Evolutionary conservation across 2,113 vertebrate species (phyloP).

Genomic region (Phylloscopus trochiloides): DNA sequence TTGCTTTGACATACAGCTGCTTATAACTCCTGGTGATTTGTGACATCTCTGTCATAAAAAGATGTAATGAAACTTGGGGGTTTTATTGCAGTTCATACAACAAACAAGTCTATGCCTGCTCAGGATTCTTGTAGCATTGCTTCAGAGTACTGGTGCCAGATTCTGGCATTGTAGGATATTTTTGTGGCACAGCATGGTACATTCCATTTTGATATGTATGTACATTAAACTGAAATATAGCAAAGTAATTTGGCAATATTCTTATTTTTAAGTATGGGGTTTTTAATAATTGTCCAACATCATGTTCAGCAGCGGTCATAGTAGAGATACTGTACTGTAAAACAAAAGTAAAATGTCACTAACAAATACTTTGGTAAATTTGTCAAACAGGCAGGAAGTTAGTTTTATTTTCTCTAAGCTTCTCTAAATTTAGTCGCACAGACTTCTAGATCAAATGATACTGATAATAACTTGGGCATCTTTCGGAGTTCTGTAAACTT

Average conservation of each 20-base stretch:
- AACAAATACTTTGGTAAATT: not conserved
- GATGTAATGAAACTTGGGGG: not conserved
- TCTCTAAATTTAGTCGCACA: not conserved
- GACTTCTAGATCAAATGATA: not conserved
- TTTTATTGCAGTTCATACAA: not conserved
- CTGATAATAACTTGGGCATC: not conserved
- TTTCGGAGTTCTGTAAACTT: not conserved
- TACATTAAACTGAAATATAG: not conserved
- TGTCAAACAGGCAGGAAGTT: not conserved
- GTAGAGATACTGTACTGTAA: not conserved
- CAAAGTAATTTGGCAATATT: not conserved
- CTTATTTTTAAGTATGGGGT: not conserved
- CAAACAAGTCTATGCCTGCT: not conserved
- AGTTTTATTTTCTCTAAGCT: not conserved
- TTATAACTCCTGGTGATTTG: not conserved
- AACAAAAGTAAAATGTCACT: not conserved
- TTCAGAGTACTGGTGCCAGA: not conserved
- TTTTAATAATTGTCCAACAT: not conserved
- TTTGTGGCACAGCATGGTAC: not conserved
- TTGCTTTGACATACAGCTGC: not conserved
- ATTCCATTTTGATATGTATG: not conserved
- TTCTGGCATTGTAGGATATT: not conserved
- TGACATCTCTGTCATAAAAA: not conserved
- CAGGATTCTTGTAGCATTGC: not conserved
- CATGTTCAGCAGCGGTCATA: not conserved